Evolutionary conservation across 2,113 vertebrate genomes (phyloP), one percentile per base, ranked within the genome.

Genomic region (Lipophrys pholis): DNA sequence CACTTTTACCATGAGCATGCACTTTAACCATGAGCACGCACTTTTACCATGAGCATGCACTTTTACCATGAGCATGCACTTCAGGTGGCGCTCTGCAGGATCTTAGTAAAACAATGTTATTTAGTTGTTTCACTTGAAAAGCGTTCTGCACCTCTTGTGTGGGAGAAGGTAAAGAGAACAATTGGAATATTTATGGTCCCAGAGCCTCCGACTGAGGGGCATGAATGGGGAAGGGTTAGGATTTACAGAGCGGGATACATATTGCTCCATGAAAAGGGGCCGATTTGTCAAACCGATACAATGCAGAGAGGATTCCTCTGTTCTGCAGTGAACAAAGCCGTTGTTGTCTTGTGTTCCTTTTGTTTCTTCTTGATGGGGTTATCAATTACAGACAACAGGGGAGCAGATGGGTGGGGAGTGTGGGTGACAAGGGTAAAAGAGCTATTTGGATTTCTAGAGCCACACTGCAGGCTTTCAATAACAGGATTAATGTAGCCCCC

Each of bases 401-500:
- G 65, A 82, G 36, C 56, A 41, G 6, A 68, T 70, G 64, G 73
- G 87, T 82, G 82, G 84, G 81, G 76, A 73, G 63, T 50, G 52
- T 62, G 75, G 73, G 63, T 82, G 82, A 90, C 74, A 76, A 76
- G 76, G 73, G 76, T 89, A 85, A 87, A 87, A 87, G 83, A 91
- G 90, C 69, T 89, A 88, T 90, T 87, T 88, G 82, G 85, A 83
- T 93, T 89, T 85, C 69, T 90, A 74, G 86, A 92, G 79, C 91
- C 89, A 86, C 91, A 90, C 85, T 92, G 84, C 87, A 90, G 93
- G 91, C 90, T 92, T 90, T 94, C 94, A 94, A 93, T 97, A 96
- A 97, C 94, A 95, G 95, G 95, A 97, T 97, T 97, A 97, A 95
- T 96, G 93, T 90, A 91, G 95, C 95, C 94, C 77, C 83, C 61